These are phyloP conservation scores for Polymixis lichenea DNA, from an alignment of 2,888 invertebrate species.

Conservation along the genomic window DNA sequence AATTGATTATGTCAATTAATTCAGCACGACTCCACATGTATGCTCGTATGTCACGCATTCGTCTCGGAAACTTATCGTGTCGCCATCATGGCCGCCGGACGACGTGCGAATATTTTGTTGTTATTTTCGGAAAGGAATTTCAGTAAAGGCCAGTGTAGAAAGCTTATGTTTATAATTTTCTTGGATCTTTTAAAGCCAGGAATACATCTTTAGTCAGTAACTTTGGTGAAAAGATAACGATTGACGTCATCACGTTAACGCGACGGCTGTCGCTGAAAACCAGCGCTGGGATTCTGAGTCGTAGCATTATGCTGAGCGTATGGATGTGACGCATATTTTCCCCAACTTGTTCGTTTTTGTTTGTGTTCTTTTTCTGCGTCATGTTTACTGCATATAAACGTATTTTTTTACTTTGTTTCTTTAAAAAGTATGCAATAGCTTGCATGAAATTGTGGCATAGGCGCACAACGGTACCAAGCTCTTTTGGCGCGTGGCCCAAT, in stretches of 20 bases:
- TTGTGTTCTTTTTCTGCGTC: no score
- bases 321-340: no score
- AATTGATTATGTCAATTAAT: constrained; percentile 60
- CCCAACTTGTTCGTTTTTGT: no score
- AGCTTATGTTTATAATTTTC: neutral
- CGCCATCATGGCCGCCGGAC: constrained; percentile 43
- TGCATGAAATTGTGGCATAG: neutral
- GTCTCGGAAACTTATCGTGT: constrained; percentile 48
- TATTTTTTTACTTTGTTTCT: no score
- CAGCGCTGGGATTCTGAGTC: no score
- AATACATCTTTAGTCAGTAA: neutral
- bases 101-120: neutral
- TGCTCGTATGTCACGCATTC: constrained; percentile 61
- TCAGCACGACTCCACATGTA: constrained; percentile 59
- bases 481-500: neutral
- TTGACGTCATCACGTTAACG: no score
- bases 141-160: neutral
- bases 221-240: no score
- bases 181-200: neutral
- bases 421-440: neutral
- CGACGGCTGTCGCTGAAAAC: no score
- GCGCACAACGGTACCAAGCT: neutral
- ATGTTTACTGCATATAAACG: no score
- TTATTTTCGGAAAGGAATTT: constrained; percentile 20
- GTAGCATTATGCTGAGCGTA: no score